Evolutionary conservation across 1,140 invertebrate genomes (phyloP).

Genomic region (Bombyx mori): DNA sequence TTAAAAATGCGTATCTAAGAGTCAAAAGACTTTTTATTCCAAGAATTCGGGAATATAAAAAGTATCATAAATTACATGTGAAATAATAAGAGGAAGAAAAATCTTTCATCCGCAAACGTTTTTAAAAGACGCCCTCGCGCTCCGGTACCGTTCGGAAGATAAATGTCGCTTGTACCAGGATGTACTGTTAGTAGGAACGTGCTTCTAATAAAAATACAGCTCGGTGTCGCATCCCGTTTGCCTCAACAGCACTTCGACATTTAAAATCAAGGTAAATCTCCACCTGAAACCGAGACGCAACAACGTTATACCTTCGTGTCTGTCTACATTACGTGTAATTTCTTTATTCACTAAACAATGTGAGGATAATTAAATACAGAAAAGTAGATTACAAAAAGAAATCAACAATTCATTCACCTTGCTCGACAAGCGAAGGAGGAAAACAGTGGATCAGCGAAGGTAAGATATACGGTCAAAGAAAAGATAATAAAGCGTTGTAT

Average conservation of each 20-base stretch:
- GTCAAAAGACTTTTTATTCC: slow-evolving; percentile 32
- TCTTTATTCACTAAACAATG: not conserved
- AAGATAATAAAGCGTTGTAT: slow-evolving; percentile 65
- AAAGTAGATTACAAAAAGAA: slow-evolving; percentile 20
- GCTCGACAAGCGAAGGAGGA: slow-evolving; percentile 19
- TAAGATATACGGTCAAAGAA: slow-evolving; percentile 60
- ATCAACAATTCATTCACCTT: slow-evolving; percentile 32
- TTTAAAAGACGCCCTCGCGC: slow-evolving; percentile 49
- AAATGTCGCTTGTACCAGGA: slow-evolving; percentile 54
- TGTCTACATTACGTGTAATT: slow-evolving; percentile 1
- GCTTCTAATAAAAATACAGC: slow-evolving; percentile 31
- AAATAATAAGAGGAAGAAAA: slow-evolving; percentile 63
- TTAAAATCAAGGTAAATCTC: slow-evolving; percentile 8
- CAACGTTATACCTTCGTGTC: not conserved
- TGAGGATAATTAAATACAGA: slow-evolving; percentile 26
- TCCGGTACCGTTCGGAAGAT: slow-evolving; percentile 32
- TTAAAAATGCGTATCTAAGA: slow-evolving; percentile 33
- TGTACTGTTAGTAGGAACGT: slow-evolving; percentile 43
- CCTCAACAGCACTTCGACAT: slow-evolving; percentile 16
- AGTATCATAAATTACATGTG: slow-evolving; percentile 62
- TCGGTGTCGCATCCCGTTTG: slow-evolving; percentile 8
- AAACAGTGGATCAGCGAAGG: slow-evolving; percentile 36
- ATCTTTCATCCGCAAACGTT: slow-evolving; percentile 58
- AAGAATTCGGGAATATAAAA: slow-evolving; percentile 41
- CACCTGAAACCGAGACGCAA: slow-evolving; percentile 1